phyloP scores from a whole-genome alignment of 2,888 invertebrate species.

The Scelioninae gen. 2 region DNA sequence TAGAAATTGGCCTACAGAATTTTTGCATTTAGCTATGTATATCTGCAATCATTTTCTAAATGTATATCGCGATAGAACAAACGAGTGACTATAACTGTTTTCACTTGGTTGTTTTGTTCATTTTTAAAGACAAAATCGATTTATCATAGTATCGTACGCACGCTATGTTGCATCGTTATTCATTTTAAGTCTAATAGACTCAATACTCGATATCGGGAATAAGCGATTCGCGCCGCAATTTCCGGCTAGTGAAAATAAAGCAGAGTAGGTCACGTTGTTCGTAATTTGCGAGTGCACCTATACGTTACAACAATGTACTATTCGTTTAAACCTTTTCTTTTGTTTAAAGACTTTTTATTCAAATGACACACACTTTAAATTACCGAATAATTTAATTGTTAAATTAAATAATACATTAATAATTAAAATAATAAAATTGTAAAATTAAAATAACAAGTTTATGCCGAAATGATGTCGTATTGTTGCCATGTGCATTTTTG shows the following conservation, averaged over 20 bases:
- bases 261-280: slow-evolving; percentile 38
- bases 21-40: no score
- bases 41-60: no score
- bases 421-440: no score
- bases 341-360: no score
- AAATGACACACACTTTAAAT: no score
- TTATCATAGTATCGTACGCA: slow-evolving; percentile 32
- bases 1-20: no score
- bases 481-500: no score
- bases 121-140: slow-evolving; percentile 37
- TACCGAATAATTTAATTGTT: no score
- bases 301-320: no score
- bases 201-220: slow-evolving; percentile 36
- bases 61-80: slow-evolving; percentile 1
- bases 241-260: slow-evolving; percentile 53
- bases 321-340: not conserved
- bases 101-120: slow-evolving; percentile 13
- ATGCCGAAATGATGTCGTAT: no score
- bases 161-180: slow-evolving; percentile 34
- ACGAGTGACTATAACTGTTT: slow-evolving; percentile 22
- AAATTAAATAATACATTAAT: no score
- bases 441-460: no score
- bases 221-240: slow-evolving; percentile 39
- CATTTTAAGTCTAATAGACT: slow-evolving; percentile 48
- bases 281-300: slow-evolving; percentile 41